Conservation (phyloP, 2,888 invertebrate species). For the Ormia ochracea region DNA sequence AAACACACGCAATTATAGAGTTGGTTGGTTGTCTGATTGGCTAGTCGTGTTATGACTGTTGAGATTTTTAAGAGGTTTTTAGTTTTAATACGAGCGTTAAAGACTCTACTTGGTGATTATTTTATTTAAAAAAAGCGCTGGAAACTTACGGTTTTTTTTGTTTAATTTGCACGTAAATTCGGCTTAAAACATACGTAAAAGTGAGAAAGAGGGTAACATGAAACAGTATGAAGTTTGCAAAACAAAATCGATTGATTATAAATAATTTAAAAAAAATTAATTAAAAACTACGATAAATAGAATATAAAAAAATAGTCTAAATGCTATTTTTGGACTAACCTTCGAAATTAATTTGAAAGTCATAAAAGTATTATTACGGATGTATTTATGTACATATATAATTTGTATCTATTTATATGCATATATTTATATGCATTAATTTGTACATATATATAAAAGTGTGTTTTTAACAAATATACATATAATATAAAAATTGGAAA, state of each 20-base stretch:
- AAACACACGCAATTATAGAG: slow-evolving; percentile 35
- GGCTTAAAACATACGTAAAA: slow-evolving; percentile 29
- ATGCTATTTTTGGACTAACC: slow-evolving; percentile 40
- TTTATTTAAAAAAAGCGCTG: slow-evolving; percentile 4
- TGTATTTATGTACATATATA: background rate
- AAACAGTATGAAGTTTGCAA: slow-evolving; percentile 21
- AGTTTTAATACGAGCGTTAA: slow-evolving; percentile 55
- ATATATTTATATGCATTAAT: background rate
- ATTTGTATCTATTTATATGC: slow-evolving; percentile 6
- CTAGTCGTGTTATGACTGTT: slow-evolving; percentile 11
- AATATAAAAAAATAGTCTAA: slow-evolving; percentile 16
- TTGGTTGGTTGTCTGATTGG: background rate
- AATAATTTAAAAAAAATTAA: slow-evolving; percentile 9
- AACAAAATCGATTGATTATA: slow-evolving; percentile 5
- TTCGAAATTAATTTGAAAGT: slow-evolving; percentile 26
- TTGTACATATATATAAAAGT: background rate
- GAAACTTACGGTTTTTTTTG: slow-evolving; percentile 8
- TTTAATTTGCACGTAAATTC: slow-evolving; percentile 29
- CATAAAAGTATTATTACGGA: too few relatives aligned
- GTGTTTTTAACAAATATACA: background rate
- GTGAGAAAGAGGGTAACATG: slow-evolving; percentile 29
- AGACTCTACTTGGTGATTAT: slow-evolving; percentile 32
- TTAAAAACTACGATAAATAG: slow-evolving; percentile 17
- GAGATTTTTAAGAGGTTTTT: slow-evolving; percentile 37
- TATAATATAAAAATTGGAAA: background rate